phyloP scores from a whole-genome alignment of 2,113 vertebrate species.

The Puntigrus tetrazona region DNA sequence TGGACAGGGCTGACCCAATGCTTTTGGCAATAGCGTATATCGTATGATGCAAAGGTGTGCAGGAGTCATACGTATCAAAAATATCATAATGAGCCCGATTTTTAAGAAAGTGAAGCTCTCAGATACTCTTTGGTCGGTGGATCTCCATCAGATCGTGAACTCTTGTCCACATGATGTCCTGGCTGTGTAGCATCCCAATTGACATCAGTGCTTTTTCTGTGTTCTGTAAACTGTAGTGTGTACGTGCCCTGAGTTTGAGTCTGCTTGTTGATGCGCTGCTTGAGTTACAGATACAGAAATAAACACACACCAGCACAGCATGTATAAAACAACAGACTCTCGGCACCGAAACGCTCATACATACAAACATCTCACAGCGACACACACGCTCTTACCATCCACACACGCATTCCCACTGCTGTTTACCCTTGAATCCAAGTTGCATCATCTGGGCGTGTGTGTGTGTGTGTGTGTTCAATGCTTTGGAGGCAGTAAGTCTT shows the following conservation, averaged over 20 bases:
- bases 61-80: too few relatives aligned
- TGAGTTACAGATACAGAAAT: neutral
- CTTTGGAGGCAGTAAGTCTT: conserved; percentile 17
- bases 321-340: conserved; percentile 22
- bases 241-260: neutral
- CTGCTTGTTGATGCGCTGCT: neutral
- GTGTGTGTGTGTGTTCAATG: conserved; percentile 12
- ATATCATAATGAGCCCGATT: too few relatives aligned
- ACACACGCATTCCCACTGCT: neutral
- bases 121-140: neutral
- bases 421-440: conserved; percentile 25
- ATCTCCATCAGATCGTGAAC: neutral
- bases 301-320: conserved; percentile 12
- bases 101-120: neutral
- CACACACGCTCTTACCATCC: neutral
- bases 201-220: neutral
- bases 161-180: neutral
- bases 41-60: too few relatives aligned
- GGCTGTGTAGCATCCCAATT: neutral
- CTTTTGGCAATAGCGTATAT: too few relatives aligned
- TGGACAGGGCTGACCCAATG: too few relatives aligned
- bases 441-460: conserved; percentile 16
- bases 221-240: neutral
- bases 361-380: conserved; percentile 24
- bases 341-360: neutral